phyloP scores from a whole-genome alignment of 1,140 invertebrate genomes.

The Lasioglossum baleicum region DNA sequence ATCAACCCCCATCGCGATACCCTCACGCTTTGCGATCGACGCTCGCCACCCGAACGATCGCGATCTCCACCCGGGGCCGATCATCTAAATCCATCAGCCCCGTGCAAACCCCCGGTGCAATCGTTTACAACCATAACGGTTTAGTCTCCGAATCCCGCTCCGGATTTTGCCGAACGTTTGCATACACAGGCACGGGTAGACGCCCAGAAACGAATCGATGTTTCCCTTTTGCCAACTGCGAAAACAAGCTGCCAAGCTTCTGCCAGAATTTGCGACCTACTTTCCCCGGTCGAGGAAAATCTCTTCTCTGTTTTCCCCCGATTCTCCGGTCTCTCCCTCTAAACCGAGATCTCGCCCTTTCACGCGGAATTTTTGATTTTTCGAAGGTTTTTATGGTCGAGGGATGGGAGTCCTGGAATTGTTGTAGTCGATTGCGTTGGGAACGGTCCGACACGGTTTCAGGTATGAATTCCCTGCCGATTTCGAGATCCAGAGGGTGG shows the following conservation, averaged over 20 bases:
- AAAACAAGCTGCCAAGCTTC: not conserved
- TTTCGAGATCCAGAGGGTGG: slow-evolving; percentile 13
- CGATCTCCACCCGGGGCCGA: not conserved
- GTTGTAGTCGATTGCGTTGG: no score
- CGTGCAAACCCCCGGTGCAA: no score
- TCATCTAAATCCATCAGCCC: no score
- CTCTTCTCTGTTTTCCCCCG: not conserved
- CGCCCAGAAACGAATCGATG: not conserved
- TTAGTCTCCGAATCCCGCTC: no score
- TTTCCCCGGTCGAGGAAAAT: not conserved
- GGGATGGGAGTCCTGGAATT: no score
- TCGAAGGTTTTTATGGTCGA: no score
- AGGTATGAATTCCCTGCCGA: not conserved
- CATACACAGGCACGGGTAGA: no score
- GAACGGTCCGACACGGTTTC: no score
- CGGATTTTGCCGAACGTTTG: no score
- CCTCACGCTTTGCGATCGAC: slow-evolving; percentile 11
- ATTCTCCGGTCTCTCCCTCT: no score
- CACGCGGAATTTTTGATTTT: no score
- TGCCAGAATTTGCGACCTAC: slow-evolving; percentile 10
- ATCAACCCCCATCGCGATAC: slow-evolving; percentile 28
- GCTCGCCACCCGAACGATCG: not conserved
- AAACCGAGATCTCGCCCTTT: not conserved
- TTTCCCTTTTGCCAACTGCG: not conserved
- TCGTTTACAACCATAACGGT: no score